Conservation (phyloP, 2,888 invertebrate species). For the Galerucella pusilla region DNA sequence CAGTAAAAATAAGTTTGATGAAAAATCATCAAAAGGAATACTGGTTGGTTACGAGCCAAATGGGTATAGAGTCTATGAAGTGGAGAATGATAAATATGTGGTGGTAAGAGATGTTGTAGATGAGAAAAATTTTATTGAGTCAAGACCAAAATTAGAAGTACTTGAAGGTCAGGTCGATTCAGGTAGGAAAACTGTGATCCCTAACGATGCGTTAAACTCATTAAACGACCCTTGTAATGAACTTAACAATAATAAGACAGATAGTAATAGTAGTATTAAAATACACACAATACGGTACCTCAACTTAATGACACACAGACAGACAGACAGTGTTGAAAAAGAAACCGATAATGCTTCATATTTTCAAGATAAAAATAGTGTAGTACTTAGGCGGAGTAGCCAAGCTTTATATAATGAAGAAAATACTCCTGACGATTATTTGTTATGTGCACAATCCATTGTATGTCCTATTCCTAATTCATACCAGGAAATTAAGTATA, state of each 20-base stretch:
- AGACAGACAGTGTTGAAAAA: neutral
- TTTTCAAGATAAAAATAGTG: neutral
- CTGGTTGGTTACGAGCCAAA: conserved; percentile 46
- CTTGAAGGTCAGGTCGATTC: neutral
- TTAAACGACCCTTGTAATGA: neutral
- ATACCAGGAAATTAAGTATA: too few relatives aligned
- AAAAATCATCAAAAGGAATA: conserved; percentile 37
- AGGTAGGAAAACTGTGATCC: neutral
- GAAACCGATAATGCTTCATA: neutral
- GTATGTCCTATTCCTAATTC: too few relatives aligned
- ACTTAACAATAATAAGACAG: neutral
- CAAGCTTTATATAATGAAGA: too few relatives aligned
- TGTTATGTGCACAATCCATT: too few relatives aligned
- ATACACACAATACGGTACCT: neutral
- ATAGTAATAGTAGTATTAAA: neutral
- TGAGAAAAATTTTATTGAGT: too few relatives aligned
- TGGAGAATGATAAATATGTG: too few relatives aligned
- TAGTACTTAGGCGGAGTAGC: neutral
- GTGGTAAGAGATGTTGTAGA: too few relatives aligned
- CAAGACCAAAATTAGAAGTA: too few relatives aligned
- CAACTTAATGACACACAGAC: neutral
- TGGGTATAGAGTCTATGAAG: conserved; percentile 58
- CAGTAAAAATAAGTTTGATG: conserved; percentile 37
- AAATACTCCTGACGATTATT: too few relatives aligned
- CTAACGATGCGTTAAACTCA: neutral